phyloP scores from a whole-genome alignment of 1,140 invertebrate genomes.

The Acyrthosiphon pisum region DNA sequence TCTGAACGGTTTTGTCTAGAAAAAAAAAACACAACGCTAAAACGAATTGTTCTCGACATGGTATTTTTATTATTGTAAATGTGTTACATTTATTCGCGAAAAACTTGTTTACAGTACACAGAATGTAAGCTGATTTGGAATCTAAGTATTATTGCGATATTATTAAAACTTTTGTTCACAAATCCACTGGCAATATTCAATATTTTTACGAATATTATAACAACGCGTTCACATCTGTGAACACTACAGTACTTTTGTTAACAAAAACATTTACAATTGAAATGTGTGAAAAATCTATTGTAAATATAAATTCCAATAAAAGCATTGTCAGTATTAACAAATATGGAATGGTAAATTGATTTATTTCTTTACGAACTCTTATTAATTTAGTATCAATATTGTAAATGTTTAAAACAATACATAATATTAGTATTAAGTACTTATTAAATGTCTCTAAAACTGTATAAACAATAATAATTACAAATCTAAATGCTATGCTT shows the following conservation, averaged over 20 bases:
- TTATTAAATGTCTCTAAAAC: background rate
- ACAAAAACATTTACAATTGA: background rate
- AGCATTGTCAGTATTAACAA: background rate
- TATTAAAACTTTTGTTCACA: background rate
- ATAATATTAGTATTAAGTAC: background rate
- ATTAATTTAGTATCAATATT: background rate
- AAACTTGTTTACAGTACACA: background rate
- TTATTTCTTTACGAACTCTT: background rate
- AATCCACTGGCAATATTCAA: conserved; percentile 19
- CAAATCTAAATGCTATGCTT: too few relatives aligned
- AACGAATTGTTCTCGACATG: background rate
- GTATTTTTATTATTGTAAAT: conserved; percentile 20
- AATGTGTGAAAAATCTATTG: background rate
- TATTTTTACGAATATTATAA: background rate
- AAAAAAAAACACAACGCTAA: background rate
- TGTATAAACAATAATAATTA: background rate
- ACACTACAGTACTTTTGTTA: background rate
- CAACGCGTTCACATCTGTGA: background rate
- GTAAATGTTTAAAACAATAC: background rate
- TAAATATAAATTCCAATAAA: background rate
- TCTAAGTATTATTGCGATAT: conserved; percentile 16
- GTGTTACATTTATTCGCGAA: background rate
- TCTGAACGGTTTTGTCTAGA: too few relatives aligned
- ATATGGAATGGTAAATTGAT: background rate
- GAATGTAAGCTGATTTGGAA: conserved; percentile 17